Conservation (phyloP, 2,888 invertebrate genomes). For the Netelia virgata region DNA sequence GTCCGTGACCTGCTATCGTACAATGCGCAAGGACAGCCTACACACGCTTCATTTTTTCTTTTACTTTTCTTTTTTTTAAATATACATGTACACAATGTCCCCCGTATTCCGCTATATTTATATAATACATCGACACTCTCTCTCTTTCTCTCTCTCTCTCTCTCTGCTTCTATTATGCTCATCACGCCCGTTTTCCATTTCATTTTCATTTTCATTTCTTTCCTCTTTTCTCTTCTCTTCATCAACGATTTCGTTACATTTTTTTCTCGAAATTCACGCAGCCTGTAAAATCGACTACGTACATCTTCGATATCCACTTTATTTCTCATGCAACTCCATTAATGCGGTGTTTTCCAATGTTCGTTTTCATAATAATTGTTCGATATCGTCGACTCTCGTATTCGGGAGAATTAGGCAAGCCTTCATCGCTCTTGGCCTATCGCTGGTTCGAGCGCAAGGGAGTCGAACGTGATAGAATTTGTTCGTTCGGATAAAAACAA, state of each 20-base stretch:
- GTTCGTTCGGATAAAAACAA: background rate
- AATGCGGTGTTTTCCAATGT: conserved; percentile 37
- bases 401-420: conserved; percentile 7
- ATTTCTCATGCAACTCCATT: conserved; percentile 48
- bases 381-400: conserved; percentile 20
- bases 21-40: conserved; percentile 25
- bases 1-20: background rate
- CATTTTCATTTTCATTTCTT: background rate
- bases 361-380: conserved; percentile 4
- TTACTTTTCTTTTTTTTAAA: conserved; percentile 44
- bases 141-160: conserved; percentile 58
- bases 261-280: background rate
- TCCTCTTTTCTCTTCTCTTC: background rate
- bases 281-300: conserved; percentile 8
- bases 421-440: background rate
- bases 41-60: conserved; percentile 28
- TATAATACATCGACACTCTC: conserved; percentile 66
- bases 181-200: conserved; percentile 20
- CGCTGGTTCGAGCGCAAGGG: conserved; percentile 29
- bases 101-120: conserved; percentile 66
- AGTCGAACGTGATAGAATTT: conserved; percentile 22
- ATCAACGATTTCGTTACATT: conserved; percentile 30
- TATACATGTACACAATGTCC: conserved; percentile 67
- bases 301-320: conserved; percentile 7
- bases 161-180: conserved; percentile 16